Conservation (phyloP, 2,797 vertebrate genomes). For the Sternotherus odoratus region DNA sequence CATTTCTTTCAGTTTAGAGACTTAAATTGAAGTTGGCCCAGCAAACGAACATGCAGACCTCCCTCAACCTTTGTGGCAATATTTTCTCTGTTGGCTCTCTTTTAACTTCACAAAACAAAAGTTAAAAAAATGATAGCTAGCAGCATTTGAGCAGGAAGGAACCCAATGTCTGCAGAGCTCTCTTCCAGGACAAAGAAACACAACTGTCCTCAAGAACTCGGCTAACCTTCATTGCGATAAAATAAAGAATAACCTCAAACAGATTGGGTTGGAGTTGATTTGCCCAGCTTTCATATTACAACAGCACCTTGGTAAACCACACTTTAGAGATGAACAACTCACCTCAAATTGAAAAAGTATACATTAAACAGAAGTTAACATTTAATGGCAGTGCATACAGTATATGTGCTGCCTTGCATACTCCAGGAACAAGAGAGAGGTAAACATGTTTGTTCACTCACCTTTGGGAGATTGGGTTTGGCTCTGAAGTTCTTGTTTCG, state of each 20-base stretch:
- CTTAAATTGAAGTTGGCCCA: neutral
- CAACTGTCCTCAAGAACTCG: neutral
- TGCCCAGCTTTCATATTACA: neutral
- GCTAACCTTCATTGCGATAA: neutral
- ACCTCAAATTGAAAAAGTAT: neutral
- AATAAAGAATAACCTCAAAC: neutral
- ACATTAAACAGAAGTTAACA: neutral
- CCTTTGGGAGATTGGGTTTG: conserved; percentile 94
- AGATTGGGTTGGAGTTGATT: neutral
- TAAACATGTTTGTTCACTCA: conserved; percentile 63
- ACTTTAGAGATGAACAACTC: neutral
- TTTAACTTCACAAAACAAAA: neutral
- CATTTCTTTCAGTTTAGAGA: neutral
- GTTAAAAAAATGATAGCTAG: neutral
- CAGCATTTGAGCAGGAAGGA: neutral
- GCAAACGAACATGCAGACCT: neutral
- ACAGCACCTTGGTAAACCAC: neutral
- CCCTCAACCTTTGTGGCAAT: neutral
- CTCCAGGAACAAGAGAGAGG: neutral
- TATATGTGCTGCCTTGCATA: neutral
- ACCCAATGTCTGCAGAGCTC: rapidly evolving
- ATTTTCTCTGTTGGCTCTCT: neutral
- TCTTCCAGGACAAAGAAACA: neutral
- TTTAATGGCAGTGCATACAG: neutral
- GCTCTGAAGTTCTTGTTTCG: conserved; percentile 94